phyloP scores from a whole-genome alignment of 2,113 vertebrate genomes.

The Albula goreensis region DNA sequence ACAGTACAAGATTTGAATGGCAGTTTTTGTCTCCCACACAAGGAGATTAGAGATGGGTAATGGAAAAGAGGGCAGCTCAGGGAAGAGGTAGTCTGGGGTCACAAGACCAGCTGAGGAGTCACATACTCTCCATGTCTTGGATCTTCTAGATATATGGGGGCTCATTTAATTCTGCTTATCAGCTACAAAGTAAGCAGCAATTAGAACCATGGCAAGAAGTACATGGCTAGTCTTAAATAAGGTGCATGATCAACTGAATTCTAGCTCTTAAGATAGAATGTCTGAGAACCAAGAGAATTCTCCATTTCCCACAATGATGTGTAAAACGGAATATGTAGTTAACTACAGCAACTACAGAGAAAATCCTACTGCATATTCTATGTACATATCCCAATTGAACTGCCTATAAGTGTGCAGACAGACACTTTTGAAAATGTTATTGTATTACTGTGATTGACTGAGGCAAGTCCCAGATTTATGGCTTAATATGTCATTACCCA shows the following conservation, averaged over 20 bases:
- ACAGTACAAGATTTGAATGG: no score
- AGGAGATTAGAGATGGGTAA: neutral
- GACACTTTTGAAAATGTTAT: neutral
- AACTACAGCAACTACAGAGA: neutral
- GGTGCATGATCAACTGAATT: no score
- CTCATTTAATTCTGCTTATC: neutral
- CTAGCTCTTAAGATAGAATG: neutral
- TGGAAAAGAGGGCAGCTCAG: neutral
- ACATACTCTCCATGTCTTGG: no score
- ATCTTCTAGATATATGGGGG: no score
- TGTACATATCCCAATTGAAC: no score
- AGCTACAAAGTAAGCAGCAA: neutral
- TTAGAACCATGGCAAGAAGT: neutral
- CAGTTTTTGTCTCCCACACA: neutral
- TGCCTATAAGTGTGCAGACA: neutral
- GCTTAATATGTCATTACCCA: neutral
- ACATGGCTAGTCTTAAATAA: neutral
- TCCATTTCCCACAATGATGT: neutral
- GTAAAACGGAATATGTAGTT: neutral
- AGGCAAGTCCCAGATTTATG: neutral
- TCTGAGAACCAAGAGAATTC: neutral
- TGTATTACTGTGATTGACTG: neutral
- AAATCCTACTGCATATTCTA: no score
- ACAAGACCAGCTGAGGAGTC: no score
- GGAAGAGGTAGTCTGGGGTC: neutral